These are phyloP conservation scores for Matsumyia berberina DNA, from an alignment of 2,888 invertebrate genomes.

Conservation along the genomic window DNA sequence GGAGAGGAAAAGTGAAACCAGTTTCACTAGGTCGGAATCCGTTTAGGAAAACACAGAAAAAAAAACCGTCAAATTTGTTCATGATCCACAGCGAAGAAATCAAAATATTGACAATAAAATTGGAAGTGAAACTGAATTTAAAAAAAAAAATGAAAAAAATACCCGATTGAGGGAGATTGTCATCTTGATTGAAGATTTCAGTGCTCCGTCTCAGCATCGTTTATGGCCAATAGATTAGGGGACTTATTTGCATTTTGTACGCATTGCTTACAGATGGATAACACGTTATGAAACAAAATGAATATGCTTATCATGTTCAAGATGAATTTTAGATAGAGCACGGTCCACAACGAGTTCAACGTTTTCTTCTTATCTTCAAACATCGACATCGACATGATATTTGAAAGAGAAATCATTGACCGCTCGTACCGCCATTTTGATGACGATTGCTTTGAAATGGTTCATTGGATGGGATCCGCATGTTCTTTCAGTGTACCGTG, in stretches of 20 bases:
- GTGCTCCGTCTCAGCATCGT: neutral
- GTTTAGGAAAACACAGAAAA: conserved; percentile 22
- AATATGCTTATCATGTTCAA: too few relatives aligned
- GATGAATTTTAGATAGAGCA: too few relatives aligned
- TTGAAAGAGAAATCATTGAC: too few relatives aligned
- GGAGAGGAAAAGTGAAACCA: conserved; percentile 67
- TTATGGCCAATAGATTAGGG: neutral
- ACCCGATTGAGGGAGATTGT: conserved; percentile 8
- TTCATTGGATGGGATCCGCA: too few relatives aligned
- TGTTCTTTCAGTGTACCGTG: too few relatives aligned
- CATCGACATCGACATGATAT: too few relatives aligned
- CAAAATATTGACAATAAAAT: conserved; percentile 51
- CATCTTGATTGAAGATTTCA: conserved; percentile 14
- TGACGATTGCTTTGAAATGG: too few relatives aligned
- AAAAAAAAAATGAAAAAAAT: too few relatives aligned
- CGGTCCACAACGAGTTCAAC: too few relatives aligned
- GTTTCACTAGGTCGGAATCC: conserved; percentile 62
- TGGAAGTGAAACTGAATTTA: conserved; percentile 37
- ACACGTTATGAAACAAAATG: too few relatives aligned
- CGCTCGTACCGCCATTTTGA: too few relatives aligned
- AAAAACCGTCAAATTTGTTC: neutral
- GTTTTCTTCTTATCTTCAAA: too few relatives aligned
- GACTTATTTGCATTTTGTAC: conserved; percentile 16
- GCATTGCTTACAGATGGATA: neutral
- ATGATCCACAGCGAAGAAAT: conserved; percentile 7